A percentile compares a stretch with the other conserved stretches of the same genome.
Evolutionary conservation across 1,140 invertebrate species (phyloP).

Genomic region (Physella acuta): DNA sequence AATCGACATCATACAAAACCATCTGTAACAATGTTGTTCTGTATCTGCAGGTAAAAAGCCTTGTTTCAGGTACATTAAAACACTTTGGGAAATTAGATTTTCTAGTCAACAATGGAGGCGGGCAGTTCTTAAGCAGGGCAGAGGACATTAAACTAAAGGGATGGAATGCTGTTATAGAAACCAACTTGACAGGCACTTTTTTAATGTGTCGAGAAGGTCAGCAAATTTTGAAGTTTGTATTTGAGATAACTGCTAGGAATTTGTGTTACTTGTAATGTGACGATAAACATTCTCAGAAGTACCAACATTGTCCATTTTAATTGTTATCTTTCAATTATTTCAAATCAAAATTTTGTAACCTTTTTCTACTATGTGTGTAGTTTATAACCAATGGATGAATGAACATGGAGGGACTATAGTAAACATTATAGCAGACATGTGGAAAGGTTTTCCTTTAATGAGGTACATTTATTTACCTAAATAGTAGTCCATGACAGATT

Average conservation of each 20-base stretch:
- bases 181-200: conserved; percentile 65
- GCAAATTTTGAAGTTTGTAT: no score
- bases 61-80: conserved; percentile 52
- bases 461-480: conserved; percentile 53
- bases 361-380: no score
- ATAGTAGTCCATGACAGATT: no score
- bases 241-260: no score
- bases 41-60: conserved; percentile 55
- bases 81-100: conserved; percentile 61
- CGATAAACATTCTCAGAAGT: no score
- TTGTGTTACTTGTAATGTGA: no score
- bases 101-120: conserved; percentile 65
- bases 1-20: no score
- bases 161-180: conserved; percentile 66
- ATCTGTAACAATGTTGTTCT: no score
- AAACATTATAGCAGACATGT: conserved; percentile 65
- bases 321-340: no score
- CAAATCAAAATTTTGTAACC: no score
- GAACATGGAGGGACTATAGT: conserved; percentile 64
- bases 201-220: conserved; percentile 62
- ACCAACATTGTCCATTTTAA: no score
- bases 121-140: conserved; percentile 60
- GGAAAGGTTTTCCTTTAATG: conserved; percentile 63
- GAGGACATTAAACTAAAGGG: conserved; percentile 60
- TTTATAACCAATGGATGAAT: conserved; percentile 62